phyloP scores from a whole-genome alignment of 2,797 vertebrate genomes.

The Paguma larvata region DNA sequence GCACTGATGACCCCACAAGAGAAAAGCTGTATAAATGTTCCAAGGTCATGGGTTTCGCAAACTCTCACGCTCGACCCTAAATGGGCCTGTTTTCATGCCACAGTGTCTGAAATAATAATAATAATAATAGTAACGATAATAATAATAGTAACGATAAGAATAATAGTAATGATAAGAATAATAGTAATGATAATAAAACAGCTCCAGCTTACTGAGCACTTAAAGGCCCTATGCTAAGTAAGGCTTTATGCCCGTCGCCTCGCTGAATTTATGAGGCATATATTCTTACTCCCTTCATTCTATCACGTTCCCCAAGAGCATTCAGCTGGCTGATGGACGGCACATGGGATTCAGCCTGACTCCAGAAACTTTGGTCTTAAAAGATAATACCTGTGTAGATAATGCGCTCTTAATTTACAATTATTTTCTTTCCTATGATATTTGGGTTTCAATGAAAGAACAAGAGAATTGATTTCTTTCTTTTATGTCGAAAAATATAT shows the following conservation, averaged over 20 bases:
- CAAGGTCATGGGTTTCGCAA: background rate
- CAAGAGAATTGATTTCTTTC: background rate
- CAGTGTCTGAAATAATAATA: background rate
- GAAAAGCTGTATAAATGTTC: background rate
- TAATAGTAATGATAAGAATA: background rate
- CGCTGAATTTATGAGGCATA: background rate
- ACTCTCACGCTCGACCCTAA: background rate
- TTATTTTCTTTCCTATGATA: background rate
- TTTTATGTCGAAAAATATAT: background rate
- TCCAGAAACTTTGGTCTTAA: background rate
- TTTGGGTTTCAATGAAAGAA: background rate
- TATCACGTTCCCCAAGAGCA: background rate
- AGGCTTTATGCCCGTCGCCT: background rate
- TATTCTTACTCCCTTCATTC: background rate
- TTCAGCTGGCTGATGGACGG: background rate
- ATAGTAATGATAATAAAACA: background rate
- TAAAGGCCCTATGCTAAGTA: background rate
- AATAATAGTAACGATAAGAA: too few relatives aligned
- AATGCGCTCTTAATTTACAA: background rate
- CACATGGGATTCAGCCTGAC: background rate
- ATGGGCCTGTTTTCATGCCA: background rate
- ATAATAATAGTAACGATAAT: too few relatives aligned
- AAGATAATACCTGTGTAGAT: background rate
- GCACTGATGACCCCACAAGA: background rate
- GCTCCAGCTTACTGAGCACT: background rate